Evolutionary conservation across 2,888 invertebrate genomes (phyloP), one percentile per base, ranked within the genome.

Genomic region (Helleia helle): DNA sequence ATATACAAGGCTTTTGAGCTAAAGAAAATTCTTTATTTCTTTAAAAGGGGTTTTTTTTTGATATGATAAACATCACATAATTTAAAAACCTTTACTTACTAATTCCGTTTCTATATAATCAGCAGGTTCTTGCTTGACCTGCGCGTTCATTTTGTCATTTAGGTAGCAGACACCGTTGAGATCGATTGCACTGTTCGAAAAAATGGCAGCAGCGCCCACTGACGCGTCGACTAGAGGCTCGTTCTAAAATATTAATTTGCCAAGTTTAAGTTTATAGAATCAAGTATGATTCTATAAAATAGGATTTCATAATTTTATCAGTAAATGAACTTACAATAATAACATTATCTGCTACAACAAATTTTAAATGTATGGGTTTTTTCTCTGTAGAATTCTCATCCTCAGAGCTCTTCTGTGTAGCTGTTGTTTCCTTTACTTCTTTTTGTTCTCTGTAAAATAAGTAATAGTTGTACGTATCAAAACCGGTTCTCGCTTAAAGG

Each of bases 111-210:
- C 79, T 8, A 73, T 50, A 42, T 68, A 77, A 26, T 81, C 80
- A 0, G 49, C 60, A 2, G 69, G 52, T 52, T 86, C 86, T 44
- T 72, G 77, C 51, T 77, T 81, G 38, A 76, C 74, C 47, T 80
- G 86, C 44, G 53, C 56, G 37, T 66, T 85, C 66, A 88, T 86
- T 55, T 91, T 91, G 56, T 95, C 94, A 62, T 94, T 94, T 7
- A 95, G 81, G 55, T 91, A 92, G 52, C 91, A 92, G 4, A 93
- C 92, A 56, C 93, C 93, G 55, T 93, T 93, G 37, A 94, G 73
- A 60, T 92, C 93, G 1, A 93, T 94, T 7, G 93, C 93, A 61
- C 95, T 95, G 62, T 96, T 95, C 1, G 94, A 93, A 69, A 95
- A 93, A 46, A 95, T 89, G 1, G 93, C 91, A 5, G 92, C 90